A percentile compares a stretch with the other conserved stretches of the same genome.
phyloP scores from a whole-genome alignment of 2,113 vertebrate genomes.

The Hippocampus mohnikei region DNA sequence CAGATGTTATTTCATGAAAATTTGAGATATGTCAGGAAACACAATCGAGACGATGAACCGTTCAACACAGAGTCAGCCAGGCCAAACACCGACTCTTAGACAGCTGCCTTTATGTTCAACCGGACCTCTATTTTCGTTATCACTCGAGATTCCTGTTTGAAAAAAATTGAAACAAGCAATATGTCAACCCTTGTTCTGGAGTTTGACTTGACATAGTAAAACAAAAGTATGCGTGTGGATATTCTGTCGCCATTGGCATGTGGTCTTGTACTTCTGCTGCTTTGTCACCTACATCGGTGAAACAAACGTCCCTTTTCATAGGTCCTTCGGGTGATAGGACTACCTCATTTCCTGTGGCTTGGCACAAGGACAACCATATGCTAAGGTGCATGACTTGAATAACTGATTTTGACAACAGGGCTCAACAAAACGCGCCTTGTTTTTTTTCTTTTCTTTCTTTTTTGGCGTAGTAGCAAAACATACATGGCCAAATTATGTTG shows the following conservation, averaged over 20 bases:
- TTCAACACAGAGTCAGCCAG: neutral
- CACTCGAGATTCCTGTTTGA: neutral
- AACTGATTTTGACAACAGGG: slow-evolving; percentile 60
- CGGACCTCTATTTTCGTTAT: neutral
- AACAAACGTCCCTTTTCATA: slow-evolving; percentile 74
- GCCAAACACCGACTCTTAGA: neutral
- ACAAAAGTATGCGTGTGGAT: slow-evolving; percentile 6
- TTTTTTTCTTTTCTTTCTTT: slow-evolving; percentile 37
- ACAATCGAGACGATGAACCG: neutral
- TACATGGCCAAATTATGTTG: slow-evolving; percentile 31
- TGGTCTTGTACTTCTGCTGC: slow-evolving; percentile 24
- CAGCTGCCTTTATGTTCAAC: neutral
- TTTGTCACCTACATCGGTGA: slow-evolving; percentile 68
- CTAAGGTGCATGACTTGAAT: slow-evolving; percentile 69
- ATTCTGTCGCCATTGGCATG: slow-evolving; percentile 5
- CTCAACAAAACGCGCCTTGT: slow-evolving; percentile 71
- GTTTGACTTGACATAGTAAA: slow-evolving; percentile 1
- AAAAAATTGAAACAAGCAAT: neutral
- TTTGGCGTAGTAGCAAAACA: slow-evolving; percentile 33
- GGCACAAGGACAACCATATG: slow-evolving; percentile 56
- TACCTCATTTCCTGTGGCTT: slow-evolving; percentile 77
- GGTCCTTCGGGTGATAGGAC: slow-evolving; percentile 60
- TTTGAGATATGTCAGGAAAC: slow-evolving; percentile 1
- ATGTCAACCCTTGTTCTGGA: slow-evolving; percentile 1
- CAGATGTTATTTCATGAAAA: slow-evolving; percentile 14